A percentile compares a stretch with the other conserved stretches of the same genome.
Conservation (phyloP, 2,888 invertebrate species). For the Synanthedon myopaeformis region DNA sequence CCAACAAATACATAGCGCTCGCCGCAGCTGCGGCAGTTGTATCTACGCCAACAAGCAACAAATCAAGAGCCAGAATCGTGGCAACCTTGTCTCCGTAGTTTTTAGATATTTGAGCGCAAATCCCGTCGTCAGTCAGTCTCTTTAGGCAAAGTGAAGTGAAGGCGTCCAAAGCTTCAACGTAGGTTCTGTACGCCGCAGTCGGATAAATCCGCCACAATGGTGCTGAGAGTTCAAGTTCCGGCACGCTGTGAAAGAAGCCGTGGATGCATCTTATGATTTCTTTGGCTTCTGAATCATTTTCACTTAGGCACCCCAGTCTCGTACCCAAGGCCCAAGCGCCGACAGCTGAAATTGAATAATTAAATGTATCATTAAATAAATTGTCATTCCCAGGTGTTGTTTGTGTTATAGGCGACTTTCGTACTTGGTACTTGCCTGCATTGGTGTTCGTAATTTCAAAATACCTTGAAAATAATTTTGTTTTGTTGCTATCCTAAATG, state of each 20-base stretch:
- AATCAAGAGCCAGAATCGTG: slow-evolving; percentile 79
- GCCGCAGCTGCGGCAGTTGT: slow-evolving; percentile 84
- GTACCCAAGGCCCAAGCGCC: slow-evolving; percentile 85
- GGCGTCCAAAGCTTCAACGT: slow-evolving; percentile 77
- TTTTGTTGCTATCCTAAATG: no score
- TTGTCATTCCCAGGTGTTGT: neutral
- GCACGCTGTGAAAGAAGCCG: slow-evolving; percentile 81
- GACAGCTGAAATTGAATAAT: slow-evolving; percentile 71
- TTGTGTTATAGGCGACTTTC: no score
- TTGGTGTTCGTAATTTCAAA: no score
- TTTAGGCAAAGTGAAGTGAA: slow-evolving; percentile 73
- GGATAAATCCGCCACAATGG: slow-evolving; percentile 81
- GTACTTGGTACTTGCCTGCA: no score
- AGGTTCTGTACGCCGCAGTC: slow-evolving; percentile 77
- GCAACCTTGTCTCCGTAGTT: slow-evolving; percentile 60
- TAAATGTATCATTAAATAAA: neutral
- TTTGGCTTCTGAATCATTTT: slow-evolving; percentile 78
- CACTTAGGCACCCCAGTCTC: slow-evolving; percentile 79
- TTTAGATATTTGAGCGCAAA: slow-evolving; percentile 52
- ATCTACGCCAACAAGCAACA: slow-evolving; percentile 84
- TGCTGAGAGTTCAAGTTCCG: slow-evolving; percentile 78
- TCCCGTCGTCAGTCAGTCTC: slow-evolving; percentile 53
- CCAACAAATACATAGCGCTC: slow-evolving; percentile 80
- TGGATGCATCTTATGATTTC: slow-evolving; percentile 83
- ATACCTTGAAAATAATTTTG: no score